Evolutionary conservation across 2,113 vertebrate genomes (phyloP).

Genomic region (Carlito syrichta): DNA sequence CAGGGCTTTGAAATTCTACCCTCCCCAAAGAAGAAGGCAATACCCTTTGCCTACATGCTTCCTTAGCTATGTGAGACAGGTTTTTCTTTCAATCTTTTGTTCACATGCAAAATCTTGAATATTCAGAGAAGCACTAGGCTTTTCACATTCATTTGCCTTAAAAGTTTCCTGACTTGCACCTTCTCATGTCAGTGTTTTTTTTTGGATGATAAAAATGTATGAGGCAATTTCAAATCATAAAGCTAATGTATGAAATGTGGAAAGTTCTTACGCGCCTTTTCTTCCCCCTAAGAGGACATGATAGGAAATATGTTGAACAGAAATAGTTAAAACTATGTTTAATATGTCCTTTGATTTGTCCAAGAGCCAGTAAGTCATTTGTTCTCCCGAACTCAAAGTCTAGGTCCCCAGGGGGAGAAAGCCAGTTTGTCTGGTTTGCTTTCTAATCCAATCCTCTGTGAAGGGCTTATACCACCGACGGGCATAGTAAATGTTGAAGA

Average conservation of each 20-base stretch:
- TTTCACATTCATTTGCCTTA: conserved; percentile 17
- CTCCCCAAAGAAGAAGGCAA: conserved; percentile 11
- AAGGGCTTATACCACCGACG: background rate
- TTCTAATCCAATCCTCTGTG: background rate
- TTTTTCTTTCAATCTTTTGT: conserved; percentile 43
- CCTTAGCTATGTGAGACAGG: background rate
- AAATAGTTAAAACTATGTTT: background rate
- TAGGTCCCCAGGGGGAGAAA: background rate
- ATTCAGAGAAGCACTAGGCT: background rate
- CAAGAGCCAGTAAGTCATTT: background rate
- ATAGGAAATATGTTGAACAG: background rate
- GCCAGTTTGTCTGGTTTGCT: background rate
- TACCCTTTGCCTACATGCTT: background rate
- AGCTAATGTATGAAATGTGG: background rate
- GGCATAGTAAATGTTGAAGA: background rate
- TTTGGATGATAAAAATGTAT: background rate
- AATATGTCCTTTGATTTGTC: background rate
- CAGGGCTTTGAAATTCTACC: conserved; percentile 67
- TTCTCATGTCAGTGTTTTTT: background rate
- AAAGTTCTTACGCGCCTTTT: background rate
- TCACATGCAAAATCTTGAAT: background rate
- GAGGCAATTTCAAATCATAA: background rate
- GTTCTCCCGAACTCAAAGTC: background rate
- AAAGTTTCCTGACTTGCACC: background rate
- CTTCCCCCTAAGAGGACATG: background rate